Evolutionary conservation across 2,888 invertebrate genomes (phyloP).

Genomic region (Sericinus montela): DNA sequence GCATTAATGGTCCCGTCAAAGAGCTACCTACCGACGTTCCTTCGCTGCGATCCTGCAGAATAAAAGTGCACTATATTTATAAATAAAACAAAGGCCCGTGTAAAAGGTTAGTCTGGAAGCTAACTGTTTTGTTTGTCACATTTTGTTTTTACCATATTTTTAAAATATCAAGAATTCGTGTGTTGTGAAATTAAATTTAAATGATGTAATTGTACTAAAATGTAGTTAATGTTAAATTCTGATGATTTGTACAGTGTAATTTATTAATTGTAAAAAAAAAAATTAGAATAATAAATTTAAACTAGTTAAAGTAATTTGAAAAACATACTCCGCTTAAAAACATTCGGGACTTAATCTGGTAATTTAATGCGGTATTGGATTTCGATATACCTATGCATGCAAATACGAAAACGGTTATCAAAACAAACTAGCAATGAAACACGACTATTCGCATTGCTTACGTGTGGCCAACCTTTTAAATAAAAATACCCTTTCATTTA

Average conservation of each 20-base stretch:
- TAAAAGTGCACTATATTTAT: neutral
- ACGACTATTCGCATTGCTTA: neutral
- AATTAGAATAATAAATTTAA: too few relatives aligned
- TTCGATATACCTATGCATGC: neutral
- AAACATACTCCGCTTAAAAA: neutral
- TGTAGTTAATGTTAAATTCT: too few relatives aligned
- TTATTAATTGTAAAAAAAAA: too few relatives aligned
- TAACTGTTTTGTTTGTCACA: too few relatives aligned
- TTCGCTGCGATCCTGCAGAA: neutral
- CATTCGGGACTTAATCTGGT: neutral
- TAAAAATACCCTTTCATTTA: neutral
- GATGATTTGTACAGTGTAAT: too few relatives aligned
- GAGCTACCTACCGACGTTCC: neutral
- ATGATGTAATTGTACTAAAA: too few relatives aligned
- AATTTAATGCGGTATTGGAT: neutral
- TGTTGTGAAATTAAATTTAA: too few relatives aligned
- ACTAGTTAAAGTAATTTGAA: too few relatives aligned
- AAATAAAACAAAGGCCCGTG: neutral
- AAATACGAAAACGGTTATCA: neutral
- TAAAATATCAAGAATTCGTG: too few relatives aligned
- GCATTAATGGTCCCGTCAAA: conserved; percentile 1
- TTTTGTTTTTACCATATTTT: too few relatives aligned
- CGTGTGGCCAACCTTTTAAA: conserved; percentile 1
- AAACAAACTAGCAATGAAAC: neutral
- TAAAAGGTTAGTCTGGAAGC: neutral